Evolutionary conservation across 2,888 invertebrate species (phyloP).

Genomic region (Athrips mouffetella): DNA sequence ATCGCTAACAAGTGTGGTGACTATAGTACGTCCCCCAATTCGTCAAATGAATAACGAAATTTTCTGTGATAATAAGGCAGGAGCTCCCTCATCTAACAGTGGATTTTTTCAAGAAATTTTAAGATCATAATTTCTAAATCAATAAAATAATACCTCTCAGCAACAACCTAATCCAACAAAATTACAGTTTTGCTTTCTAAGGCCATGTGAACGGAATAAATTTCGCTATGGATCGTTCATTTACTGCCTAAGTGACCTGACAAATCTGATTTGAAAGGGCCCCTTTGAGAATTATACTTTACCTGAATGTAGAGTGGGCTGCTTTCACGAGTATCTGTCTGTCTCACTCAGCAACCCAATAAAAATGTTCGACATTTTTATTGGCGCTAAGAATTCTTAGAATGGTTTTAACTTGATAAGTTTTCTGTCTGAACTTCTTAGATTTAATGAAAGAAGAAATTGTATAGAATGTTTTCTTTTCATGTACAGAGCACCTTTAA

Average conservation of each 20-base stretch:
- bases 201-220: slow-evolving; percentile 21
- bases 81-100: too few species aligned
- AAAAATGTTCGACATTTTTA: not conserved
- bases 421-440: too few species aligned
- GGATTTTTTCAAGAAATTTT: too few species aligned
- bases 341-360: not conserved
- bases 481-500: too few species aligned
- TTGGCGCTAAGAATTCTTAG: not conserved
- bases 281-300: slow-evolving; percentile 29
- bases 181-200: slow-evolving; percentile 12
- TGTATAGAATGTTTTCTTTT: too few species aligned
- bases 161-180: slow-evolving; percentile 3
- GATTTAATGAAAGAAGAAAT: too few species aligned
- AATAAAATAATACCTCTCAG: too few species aligned
- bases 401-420: not conserved
- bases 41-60: too few species aligned
- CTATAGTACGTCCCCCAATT: too few species aligned
- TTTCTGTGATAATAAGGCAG: too few species aligned
- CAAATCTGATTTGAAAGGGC: slow-evolving; percentile 30
- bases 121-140: too few species aligned
- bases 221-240: slow-evolving; percentile 24
- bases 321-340: not conserved
- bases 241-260: slow-evolving; percentile 27
- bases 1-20: too few species aligned
- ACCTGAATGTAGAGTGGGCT: slow-evolving; percentile 11